Base-by-base conservation (phyloP, 2,797 vertebrate genomes). In the Sus cebifrons region DNA sequence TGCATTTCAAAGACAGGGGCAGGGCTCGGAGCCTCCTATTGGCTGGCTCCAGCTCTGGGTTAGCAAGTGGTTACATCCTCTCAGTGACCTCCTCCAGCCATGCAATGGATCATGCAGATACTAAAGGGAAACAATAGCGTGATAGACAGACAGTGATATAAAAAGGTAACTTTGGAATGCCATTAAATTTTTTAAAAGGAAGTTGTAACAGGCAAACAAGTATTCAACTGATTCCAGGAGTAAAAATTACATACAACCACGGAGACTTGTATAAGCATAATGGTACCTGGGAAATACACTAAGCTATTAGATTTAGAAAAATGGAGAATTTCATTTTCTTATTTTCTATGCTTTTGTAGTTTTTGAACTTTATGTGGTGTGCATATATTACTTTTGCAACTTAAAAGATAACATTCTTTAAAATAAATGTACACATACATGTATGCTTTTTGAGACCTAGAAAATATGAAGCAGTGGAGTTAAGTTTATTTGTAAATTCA, bases 331-430 rank as follows among this genome's bases (percentile, higher is more conserved):
- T 79, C 18, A 56, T 6, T 86, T 64, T 36, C 27, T 21, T 44
- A 56, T 86, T 71, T 81, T 89, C 68, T 81, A 71, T 44, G 23
- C 6, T 84, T 74, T 32, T 52, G 4, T 75, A 65, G n/a, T 32
- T 32, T 65, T 65, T 78, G 32, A 67, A 49, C 4, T 85, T 93
- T 62, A 77, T 32, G 21, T 44, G 58, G 9, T 32, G 52, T 87
- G 20, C 10, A n/a, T n/a, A 75, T 54, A 68, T 49, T 70, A 60
- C 49, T 11, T 91, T n/a, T 86, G 44, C 16, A 91, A 58, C 14
- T 73, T 86, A 70, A 89, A 85, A 60, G 25, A 36, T 70, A 88
- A 58, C 9, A 56, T 29, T 70, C 36, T 91, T 77, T 70, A 86
- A 89, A 75, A 25, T 32, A 92, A 65, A 62, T 18, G n/a, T 1